Evolutionary conservation across 2,113 vertebrate genomes (phyloP), one percentile per base, ranked within the genome.

Genomic region (Nyctibius bracteatus): DNA sequence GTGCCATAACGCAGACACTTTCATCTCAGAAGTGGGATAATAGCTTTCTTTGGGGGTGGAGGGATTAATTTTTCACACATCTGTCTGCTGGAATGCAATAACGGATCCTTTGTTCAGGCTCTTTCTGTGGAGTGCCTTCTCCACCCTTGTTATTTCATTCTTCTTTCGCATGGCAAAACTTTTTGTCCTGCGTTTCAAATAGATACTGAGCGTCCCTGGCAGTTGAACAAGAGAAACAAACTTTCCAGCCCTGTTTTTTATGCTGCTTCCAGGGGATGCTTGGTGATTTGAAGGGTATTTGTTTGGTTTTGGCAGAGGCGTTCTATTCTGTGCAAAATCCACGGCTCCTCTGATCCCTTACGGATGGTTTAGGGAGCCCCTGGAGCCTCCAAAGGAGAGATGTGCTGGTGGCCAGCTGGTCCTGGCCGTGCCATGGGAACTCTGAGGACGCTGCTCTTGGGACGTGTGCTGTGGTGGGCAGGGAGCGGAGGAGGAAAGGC

Each of bases 1-100:
- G 86, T 43, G 67, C 78, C 43, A 5, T 78, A 67, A 0, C 19
- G 11, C 80, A 47, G 93, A 81, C 85, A 72, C 97, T 95, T 98
- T 97, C 95, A 94, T 97, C 95, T 95, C 93, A 87, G 58, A 78
- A 33, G 6, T 71, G 81, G 90, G 78, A 93, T 95, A 95, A 97
- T 85, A 61, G 89, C 90, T 98, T 97, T 94, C 94, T 82, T 95
- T 92, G 63, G 81, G 92, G 89, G 78, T 2, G 9, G 92, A 82
- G 73, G 94, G 94, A 81, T 92, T 85, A 92, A 90, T 97, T 94
- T 88, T 93, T 93, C 83, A 67, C 94, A 94, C 94, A 90, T 96
- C 93, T 96, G 86, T 95, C 94, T 79, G 8, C 84, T 47, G 77
- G 88, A 96, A 91, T 74, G 90, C 90, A 93, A 91, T 80, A 96